Percentiles rank a stretch among this genome's conserved stretches.
Conservation (phyloP, 2,113 vertebrate genomes). For the Neogobius melanostomus region DNA sequence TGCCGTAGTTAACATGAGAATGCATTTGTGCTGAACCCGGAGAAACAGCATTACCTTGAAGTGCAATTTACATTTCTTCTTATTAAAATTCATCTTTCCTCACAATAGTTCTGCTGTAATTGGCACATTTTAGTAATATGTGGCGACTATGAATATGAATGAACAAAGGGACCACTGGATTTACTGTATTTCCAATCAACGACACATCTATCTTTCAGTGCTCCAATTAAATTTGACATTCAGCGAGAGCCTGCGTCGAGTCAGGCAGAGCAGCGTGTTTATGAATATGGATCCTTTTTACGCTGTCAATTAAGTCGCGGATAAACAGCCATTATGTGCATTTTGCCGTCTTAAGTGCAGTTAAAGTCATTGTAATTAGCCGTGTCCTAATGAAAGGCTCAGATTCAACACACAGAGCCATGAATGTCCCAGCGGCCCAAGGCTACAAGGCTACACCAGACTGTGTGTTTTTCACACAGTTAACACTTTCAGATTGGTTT, state of each 20-base stretch:
- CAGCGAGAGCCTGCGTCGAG: slow-evolving; percentile 47
- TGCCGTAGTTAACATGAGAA: slow-evolving; percentile 29
- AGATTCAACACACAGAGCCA: slow-evolving; percentile 55
- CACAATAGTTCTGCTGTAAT: slow-evolving; percentile 31
- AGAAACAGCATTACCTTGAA: slow-evolving; percentile 19
- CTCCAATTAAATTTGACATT: slow-evolving; percentile 72
- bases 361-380: slow-evolving; percentile 69
- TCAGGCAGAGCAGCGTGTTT: slow-evolving; percentile 51
- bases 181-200: slow-evolving; percentile 49
- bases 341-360: slow-evolving; percentile 60
- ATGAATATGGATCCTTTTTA: slow-evolving; percentile 70
- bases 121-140: slow-evolving; percentile 41
- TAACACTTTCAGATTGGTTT: slow-evolving; percentile 60
- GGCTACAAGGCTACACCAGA: slow-evolving; percentile 40
- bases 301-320: slow-evolving; percentile 65
- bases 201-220: slow-evolving; percentile 58
- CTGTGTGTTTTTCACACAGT: slow-evolving; percentile 59
- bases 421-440: slow-evolving; percentile 48
- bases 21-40: slow-evolving; percentile 12
- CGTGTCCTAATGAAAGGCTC: slow-evolving; percentile 60
- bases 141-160: slow-evolving; percentile 55
- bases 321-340: slow-evolving; percentile 68
- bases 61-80: slow-evolving; percentile 35
- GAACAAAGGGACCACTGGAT: slow-evolving; percentile 29
- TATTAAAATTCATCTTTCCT: slow-evolving; percentile 38